phyloP scores from a whole-genome alignment of 2,888 invertebrate genomes.

The Gisinianus flammeolus region DNA sequence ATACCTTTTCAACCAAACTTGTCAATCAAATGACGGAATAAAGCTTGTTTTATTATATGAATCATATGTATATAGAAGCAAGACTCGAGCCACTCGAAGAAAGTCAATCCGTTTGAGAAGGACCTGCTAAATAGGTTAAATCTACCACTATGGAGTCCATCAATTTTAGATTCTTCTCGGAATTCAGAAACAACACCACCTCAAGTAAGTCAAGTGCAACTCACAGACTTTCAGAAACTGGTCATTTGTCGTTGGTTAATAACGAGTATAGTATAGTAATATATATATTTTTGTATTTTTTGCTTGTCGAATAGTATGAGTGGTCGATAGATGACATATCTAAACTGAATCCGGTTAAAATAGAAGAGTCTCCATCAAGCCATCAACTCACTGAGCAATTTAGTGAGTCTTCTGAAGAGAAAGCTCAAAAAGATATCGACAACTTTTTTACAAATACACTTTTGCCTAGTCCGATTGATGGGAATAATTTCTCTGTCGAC shows the following conservation, averaged over 20 bases:
- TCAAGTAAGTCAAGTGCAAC: too few relatives aligned
- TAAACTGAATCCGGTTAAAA: conserved; percentile 27
- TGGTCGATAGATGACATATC: conserved; percentile 42
- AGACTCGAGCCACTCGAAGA: too few relatives aligned
- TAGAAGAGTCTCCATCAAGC: conserved; percentile 44
- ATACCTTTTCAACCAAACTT: too few relatives aligned
- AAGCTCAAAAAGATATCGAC: neutral
- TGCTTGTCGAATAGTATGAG: neutral
- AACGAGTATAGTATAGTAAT: neutral
- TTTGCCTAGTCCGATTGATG: conserved; percentile 3
- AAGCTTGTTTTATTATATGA: too few relatives aligned
- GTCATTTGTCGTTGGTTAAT: neutral
- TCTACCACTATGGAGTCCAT: conserved; percentile 29
- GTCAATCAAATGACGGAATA: too few relatives aligned
- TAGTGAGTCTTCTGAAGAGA: neutral
- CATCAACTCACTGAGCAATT: conserved; percentile 30
- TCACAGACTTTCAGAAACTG: neutral
- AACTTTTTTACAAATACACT: conserved; percentile 1
- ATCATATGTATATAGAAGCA: too few relatives aligned
- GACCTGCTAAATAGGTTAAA: conserved; percentile 9
- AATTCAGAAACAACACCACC: neutral
- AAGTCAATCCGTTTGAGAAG: conserved; percentile 35
- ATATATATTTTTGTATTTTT: neutral
- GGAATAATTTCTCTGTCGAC: too few relatives aligned
- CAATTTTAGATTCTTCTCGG: neutral